These are phyloP conservation scores for Willisornis vidua DNA, from an alignment of 2,113 vertebrate species.

Conservation along the genomic window DNA sequence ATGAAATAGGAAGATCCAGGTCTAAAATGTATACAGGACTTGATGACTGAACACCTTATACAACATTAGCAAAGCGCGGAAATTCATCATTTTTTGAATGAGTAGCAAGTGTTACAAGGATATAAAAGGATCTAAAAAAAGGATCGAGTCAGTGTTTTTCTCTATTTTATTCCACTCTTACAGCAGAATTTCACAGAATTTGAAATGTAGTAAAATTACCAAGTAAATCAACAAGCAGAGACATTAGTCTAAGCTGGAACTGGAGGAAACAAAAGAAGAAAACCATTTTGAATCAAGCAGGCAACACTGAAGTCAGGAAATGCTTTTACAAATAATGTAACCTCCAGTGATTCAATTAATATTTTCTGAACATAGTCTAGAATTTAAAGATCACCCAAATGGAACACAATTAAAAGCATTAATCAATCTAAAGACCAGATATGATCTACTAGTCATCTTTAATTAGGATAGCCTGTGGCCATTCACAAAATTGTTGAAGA, in stretches of 20 bases:
- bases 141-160: accelerated
- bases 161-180: neutral
- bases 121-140: neutral
- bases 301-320: neutral
- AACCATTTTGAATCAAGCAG: neutral
- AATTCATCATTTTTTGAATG: neutral
- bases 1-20: neutral
- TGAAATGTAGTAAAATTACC: neutral
- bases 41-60: neutral
- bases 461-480: neutral
- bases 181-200: neutral
- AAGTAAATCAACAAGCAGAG: neutral
- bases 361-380: neutral
- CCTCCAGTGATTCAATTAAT: neutral
- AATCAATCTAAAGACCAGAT: neutral
- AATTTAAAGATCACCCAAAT: neutral
- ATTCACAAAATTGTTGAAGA: neutral
- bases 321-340: neutral
- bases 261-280: neutral
- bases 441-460: neutral
- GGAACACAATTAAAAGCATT: neutral
- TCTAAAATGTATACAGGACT: neutral
- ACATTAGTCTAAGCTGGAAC: neutral
- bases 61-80: neutral
- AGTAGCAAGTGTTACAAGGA: neutral